Percentiles rank a stretch among this genome's conserved stretches.
Conservation (phyloP, 1,140 invertebrate genomes). For the Muscidifurax raptorellus region DNA sequence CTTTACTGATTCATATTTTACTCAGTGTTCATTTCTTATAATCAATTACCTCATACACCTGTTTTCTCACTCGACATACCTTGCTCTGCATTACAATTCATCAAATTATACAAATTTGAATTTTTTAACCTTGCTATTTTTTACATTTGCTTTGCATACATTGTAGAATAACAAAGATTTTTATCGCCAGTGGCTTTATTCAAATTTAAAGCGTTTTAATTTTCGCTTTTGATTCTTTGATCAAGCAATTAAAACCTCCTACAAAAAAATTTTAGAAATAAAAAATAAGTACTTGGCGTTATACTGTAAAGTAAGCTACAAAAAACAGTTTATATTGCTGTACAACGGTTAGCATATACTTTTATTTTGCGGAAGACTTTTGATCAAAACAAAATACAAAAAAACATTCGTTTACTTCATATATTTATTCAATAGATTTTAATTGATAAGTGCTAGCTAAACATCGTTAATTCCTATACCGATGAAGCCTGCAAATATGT, state of each 20-base stretch:
- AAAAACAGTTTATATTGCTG: constrained; percentile 22
- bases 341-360: constrained; percentile 20
- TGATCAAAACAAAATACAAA: constrained; percentile 3
- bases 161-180: constrained; percentile 31
- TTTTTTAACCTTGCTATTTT: constrained; percentile 50
- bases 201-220: constrained; percentile 37
- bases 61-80: constrained; percentile 49
- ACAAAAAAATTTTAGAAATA: constrained; percentile 34
- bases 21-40: constrained; percentile 53
- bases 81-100: constrained; percentile 49
- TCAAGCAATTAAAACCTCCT: constrained; percentile 40
- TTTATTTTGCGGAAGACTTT: constrained; percentile 46
- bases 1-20: constrained; percentile 63
- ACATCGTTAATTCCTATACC: constrained; percentile 1
- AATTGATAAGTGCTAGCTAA: not conserved
- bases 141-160: constrained; percentile 49
- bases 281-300: constrained; percentile 45
- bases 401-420: not conserved
- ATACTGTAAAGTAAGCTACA: constrained; percentile 37
- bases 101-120: constrained; percentile 55
- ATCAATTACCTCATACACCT: constrained; percentile 53
- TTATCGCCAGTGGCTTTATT: constrained; percentile 55
- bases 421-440: constrained; percentile 24
- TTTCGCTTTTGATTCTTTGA: constrained; percentile 26
- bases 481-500: not conserved